Evolutionary conservation across 2,113 vertebrate species (phyloP).

Genomic region (Pteronura brasiliensis): DNA sequence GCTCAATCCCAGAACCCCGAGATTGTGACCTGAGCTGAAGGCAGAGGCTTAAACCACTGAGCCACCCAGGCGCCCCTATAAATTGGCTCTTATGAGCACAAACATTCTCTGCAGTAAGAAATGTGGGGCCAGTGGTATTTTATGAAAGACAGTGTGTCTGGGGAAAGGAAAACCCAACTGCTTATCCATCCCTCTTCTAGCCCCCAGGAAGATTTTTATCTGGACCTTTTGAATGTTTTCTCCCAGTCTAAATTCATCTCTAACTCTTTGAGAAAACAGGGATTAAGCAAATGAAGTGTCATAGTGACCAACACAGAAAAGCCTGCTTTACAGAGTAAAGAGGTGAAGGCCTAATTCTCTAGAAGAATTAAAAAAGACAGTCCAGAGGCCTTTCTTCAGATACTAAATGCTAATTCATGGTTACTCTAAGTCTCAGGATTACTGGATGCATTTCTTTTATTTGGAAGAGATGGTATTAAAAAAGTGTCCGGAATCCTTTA

Average conservation of each 20-base stretch:
- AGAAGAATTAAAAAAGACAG: neutral
- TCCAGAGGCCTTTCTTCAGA: neutral
- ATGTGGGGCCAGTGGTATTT: neutral
- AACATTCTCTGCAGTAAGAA: neutral
- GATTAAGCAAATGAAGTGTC: neutral
- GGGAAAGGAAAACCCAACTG: neutral
- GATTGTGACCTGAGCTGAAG: no score
- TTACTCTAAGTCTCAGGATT: neutral
- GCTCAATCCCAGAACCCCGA: no score
- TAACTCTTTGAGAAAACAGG: neutral
- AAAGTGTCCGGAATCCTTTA: neutral
- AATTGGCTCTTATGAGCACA: neutral
- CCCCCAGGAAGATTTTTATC: neutral
- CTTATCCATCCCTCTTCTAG: neutral
- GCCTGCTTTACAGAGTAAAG: neutral
- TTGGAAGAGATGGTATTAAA: neutral
- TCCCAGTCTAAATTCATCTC: neutral
- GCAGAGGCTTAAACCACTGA: no score
- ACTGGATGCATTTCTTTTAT: neutral
- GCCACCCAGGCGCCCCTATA: neutral
- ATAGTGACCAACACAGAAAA: neutral
- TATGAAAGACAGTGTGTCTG: neutral
- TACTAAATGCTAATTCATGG: neutral
- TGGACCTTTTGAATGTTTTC: slow-evolving; percentile 16
- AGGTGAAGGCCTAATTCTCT: neutral